A percentile compares a stretch with the other conserved stretches of the same genome.
Conservation (phyloP, 2,888 invertebrate species). For the Lacanobia wlatinum region DNA sequence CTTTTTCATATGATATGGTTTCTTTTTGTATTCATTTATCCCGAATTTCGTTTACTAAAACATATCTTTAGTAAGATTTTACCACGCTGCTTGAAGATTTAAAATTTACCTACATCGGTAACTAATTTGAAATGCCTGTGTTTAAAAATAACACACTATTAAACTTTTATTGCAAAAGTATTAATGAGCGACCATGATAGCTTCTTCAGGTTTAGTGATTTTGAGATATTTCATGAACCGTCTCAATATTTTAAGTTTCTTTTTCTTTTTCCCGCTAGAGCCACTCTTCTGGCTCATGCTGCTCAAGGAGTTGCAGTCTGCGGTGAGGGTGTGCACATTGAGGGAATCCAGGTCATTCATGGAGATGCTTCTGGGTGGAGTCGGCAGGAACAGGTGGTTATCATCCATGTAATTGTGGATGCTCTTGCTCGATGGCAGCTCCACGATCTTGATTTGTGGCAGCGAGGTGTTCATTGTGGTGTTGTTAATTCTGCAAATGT, state of each 20-base stretch:
- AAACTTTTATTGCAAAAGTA: neutral
- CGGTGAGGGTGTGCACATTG: conserved; percentile 23
- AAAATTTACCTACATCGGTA: conserved; percentile 5
- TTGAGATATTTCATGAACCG: conserved; percentile 48
- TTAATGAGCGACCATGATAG: conserved; percentile 57
- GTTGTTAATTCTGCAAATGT: conserved; percentile 57
- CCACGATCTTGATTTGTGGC: conserved; percentile 73
- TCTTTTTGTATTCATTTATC: no score
- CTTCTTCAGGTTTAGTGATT: conserved; percentile 57
- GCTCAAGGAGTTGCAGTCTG: conserved; percentile 68
- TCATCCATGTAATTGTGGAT: conserved; percentile 56
- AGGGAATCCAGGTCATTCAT: conserved; percentile 65
- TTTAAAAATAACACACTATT: conserved; percentile 33
- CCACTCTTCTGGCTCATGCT: conserved; percentile 64
- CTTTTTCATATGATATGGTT: no score
- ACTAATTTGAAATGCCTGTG: conserved; percentile 36
- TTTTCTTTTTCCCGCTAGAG: conserved; percentile 58
- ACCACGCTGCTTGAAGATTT: neutral
- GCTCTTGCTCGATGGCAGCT: conserved; percentile 63
- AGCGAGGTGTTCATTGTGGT: conserved; percentile 46
- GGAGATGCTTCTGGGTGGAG: conserved; percentile 62
- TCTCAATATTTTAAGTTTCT: conserved; percentile 48
- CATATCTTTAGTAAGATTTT: neutral
- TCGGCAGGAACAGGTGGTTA: conserved; percentile 60
- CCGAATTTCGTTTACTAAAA: neutral